These are phyloP conservation scores for Halictus quadricinctus DNA, from an alignment of 2,888 invertebrate species.

Conservation along the genomic window DNA sequence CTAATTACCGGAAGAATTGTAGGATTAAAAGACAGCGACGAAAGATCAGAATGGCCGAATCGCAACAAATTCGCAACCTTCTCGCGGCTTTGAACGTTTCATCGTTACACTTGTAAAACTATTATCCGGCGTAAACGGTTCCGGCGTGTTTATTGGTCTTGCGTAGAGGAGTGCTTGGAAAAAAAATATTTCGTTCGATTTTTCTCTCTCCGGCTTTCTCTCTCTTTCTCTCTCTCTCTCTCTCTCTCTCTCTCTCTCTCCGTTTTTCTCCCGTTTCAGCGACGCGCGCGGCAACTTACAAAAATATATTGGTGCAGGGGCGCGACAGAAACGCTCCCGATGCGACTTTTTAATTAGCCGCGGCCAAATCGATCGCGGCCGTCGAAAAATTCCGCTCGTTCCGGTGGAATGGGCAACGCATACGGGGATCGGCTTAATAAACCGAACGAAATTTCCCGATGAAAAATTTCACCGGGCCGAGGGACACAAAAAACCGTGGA, in stretches of 20 bases:
- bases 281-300: conserved; percentile 18
- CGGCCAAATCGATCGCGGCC: background rate
- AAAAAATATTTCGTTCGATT: conserved; percentile 62
- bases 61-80: background rate
- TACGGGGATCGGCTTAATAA: conserved; percentile 15
- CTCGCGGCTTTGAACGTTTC: background rate
- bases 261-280: conserved; percentile 2
- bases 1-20: no score
- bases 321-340: conserved; percentile 25
- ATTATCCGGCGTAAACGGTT: conserved; percentile 45
- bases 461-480: conserved; percentile 4
- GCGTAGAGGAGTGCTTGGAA: conserved; percentile 40
- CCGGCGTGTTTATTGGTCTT: conserved; percentile 53
- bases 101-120: conserved; percentile 48
- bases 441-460: conserved; percentile 21
- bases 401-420: background rate
- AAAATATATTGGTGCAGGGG: conserved; percentile 42
- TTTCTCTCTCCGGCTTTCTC: conserved; percentile 32
- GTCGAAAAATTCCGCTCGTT: background rate
- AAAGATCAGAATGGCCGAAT: background rate
- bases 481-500: conserved; percentile 16
- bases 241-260: conserved; percentile 15
- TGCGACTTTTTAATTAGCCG: conserved; percentile 41
- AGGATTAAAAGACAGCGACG: background rate
- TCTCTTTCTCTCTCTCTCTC: conserved; percentile 31